Conservation (phyloP, 2,113 vertebrate species). For the Colius striatus region DNA sequence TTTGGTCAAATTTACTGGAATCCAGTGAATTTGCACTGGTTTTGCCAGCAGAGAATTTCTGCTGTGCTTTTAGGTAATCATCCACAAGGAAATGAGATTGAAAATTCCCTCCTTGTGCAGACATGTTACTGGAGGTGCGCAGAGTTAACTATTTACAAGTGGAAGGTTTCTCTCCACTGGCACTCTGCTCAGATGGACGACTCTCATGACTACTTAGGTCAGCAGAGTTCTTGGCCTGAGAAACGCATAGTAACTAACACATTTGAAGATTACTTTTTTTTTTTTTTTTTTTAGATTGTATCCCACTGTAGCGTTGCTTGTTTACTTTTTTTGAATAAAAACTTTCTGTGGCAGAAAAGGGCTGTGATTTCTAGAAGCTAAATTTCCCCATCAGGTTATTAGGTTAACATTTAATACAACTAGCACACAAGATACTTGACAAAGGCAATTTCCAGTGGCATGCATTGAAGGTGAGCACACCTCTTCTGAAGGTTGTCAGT, state of each 20-base stretch:
- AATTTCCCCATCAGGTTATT: neutral
- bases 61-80: neutral
- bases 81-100: neutral
- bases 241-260: neutral
- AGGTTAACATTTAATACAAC: neutral
- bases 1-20: neutral
- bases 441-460: neutral
- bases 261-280: neutral
- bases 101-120: neutral
- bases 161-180: neutral
- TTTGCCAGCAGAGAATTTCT: neutral
- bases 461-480: neutral
- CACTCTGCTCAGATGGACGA: fast-evolving
- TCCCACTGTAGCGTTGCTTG: neutral
- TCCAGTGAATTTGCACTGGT: neutral
- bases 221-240: neutral
- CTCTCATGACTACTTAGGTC: no score
- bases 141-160: neutral
- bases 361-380: neutral
- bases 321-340: neutral
- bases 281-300: no score
- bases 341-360: neutral
- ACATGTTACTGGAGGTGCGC: neutral
- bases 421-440: neutral
- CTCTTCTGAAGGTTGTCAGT: neutral